These are phyloP conservation scores for Hydrotaea diabolus DNA, from an alignment of 2,888 invertebrate species.

Conservation along the genomic window DNA sequence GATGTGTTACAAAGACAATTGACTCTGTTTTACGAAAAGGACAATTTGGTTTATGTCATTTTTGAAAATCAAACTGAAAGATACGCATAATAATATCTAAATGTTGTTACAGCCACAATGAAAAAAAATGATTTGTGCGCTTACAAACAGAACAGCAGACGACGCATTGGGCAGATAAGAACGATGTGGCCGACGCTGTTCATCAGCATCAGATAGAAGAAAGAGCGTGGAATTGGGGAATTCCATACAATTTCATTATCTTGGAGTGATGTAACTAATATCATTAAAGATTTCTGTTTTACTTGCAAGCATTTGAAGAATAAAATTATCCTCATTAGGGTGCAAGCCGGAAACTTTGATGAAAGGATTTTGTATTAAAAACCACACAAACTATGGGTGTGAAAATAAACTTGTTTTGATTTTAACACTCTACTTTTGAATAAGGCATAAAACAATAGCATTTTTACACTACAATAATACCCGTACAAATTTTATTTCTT, in stretches of 20 bases:
- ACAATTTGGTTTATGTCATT: constrained; percentile 58
- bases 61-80: constrained; percentile 31
- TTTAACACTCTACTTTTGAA: too few relatives aligned
- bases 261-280: constrained; percentile 52
- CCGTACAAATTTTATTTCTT: too few relatives aligned
- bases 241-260: constrained; percentile 54
- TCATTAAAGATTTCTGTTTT: constrained; percentile 39
- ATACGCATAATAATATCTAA: constrained; percentile 28
- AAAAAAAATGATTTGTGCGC: constrained; percentile 42
- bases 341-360: background rate
- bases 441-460: too few relatives aligned
- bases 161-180: background rate
- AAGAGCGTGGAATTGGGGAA: constrained; percentile 20
- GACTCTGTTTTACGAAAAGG: constrained; percentile 10
- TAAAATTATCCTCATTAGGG: background rate
- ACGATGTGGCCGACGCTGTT: background rate
- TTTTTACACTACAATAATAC: too few relatives aligned
- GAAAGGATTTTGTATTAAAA: too few relatives aligned
- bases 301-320: background rate
- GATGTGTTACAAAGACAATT: constrained; percentile 20
- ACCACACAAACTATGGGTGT: too few relatives aligned
- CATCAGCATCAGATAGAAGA: background rate
- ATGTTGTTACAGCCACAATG: background rate
- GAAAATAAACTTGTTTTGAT: too few relatives aligned
- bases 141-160: constrained; percentile 13